These are phyloP conservation scores for Leptinotarsa texana DNA, from an alignment of 1,140 invertebrate genomes.

Conservation along the genomic window DNA sequence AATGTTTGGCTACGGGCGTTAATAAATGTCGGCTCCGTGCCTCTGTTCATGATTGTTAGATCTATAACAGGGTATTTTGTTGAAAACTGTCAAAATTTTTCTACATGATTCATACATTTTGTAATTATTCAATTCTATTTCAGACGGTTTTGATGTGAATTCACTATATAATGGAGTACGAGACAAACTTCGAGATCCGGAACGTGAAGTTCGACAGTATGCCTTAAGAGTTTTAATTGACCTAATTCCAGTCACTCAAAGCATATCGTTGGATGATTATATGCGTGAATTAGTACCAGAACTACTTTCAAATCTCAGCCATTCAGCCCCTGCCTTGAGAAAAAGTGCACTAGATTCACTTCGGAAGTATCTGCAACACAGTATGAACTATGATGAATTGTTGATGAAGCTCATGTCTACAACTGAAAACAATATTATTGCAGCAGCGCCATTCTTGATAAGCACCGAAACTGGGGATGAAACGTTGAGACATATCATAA, in stretches of 20 bases:
- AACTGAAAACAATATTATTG: slow-evolving; percentile 7
- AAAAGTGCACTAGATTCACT: slow-evolving; percentile 59
- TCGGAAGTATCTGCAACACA: slow-evolving; percentile 20
- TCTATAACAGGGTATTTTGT: too few relatives aligned
- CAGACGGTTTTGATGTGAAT: slow-evolving; percentile 64
- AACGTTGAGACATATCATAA: slow-evolving; percentile 10
- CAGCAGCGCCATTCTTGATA: slow-evolving; percentile 15
- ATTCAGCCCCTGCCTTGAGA: slow-evolving; percentile 73
- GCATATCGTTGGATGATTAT: slow-evolving; percentile 64
- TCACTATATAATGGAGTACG: slow-evolving; percentile 70
- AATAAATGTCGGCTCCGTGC: too few relatives aligned
- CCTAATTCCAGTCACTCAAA: slow-evolving; percentile 68
- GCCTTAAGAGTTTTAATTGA: slow-evolving; percentile 75
- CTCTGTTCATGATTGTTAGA: too few relatives aligned
- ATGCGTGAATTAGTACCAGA: slow-evolving; percentile 65
- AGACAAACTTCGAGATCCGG: slow-evolving; percentile 73
- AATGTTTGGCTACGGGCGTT: too few relatives aligned
- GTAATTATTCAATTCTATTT: slow-evolving; percentile 47
- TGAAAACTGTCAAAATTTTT: too few relatives aligned
- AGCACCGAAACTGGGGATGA: slow-evolving; percentile 7
- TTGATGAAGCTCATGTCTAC: slow-evolving; percentile 22
- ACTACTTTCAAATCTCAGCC: slow-evolving; percentile 73
- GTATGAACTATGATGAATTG: slow-evolving; percentile 12
- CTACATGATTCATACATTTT: neutral
- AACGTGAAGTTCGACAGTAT: slow-evolving; percentile 80